phyloP scores from a whole-genome alignment of 2,888 invertebrate genomes.

The Piscicola geometra region DNA sequence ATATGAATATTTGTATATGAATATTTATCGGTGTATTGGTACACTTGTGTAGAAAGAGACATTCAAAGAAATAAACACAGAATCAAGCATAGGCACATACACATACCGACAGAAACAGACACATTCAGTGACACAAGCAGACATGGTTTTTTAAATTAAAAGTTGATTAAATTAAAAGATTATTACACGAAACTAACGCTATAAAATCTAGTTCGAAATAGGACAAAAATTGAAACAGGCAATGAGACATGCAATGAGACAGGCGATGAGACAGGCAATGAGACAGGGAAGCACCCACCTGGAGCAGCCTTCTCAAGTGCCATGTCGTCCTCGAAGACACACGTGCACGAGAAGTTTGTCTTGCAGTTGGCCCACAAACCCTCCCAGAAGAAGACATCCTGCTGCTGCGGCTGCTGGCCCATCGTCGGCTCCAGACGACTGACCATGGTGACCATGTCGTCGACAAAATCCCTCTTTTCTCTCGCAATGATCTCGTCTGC shows the following conservation, averaged over 20 bases:
- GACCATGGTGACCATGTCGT: background rate
- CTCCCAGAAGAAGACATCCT: conserved; percentile 29
- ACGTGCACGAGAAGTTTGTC: conserved; percentile 29
- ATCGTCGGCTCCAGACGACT: background rate
- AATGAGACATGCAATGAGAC: too few relatives aligned
- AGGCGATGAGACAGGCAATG: too few relatives aligned
- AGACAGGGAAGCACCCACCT: conserved; percentile 27
- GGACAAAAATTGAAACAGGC: too few relatives aligned
- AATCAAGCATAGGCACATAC: conserved; percentile 23
- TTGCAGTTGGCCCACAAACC: conserved; percentile 37
- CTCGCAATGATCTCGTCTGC: background rate
- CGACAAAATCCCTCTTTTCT: background rate
- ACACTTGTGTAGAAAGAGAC: background rate
- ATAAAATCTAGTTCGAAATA: too few relatives aligned
- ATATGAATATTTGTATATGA: too few relatives aligned
- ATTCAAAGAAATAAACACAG: background rate
- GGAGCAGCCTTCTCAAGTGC: conserved; percentile 33
- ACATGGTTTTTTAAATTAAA: too few relatives aligned
- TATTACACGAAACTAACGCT: too few relatives aligned
- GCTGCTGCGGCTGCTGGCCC: background rate
- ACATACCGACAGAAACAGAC: conserved; percentile 6
- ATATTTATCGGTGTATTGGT: too few relatives aligned
- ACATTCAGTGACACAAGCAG: background rate
- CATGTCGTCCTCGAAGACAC: conserved; percentile 35
- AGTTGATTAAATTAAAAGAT: too few relatives aligned